These are phyloP conservation scores for Drosophila bocki DNA, from an alignment of 1,140 invertebrate genomes.

Conservation along the genomic window DNA sequence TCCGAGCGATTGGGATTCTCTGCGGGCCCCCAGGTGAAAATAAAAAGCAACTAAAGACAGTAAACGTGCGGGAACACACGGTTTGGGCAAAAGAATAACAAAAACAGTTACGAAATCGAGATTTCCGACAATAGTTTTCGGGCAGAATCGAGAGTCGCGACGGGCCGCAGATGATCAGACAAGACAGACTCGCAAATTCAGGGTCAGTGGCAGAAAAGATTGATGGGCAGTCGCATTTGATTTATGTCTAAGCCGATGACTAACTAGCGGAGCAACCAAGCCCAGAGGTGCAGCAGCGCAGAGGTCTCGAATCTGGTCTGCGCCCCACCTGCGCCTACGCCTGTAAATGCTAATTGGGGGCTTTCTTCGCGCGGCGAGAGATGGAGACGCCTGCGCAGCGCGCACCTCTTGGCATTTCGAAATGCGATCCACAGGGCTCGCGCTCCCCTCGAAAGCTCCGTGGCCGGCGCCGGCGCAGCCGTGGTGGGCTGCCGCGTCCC, in stretches of 20 bases:
- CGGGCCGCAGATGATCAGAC: slow-evolving; percentile 23
- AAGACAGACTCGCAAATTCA: slow-evolving; percentile 37
- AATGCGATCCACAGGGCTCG: slow-evolving; percentile 64
- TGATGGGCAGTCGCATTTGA: slow-evolving; percentile 41
- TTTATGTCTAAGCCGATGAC: slow-evolving; percentile 56
- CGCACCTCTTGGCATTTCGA: slow-evolving; percentile 62
- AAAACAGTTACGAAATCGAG: slow-evolving; percentile 77
- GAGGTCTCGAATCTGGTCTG: neutral
- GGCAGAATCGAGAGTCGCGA: slow-evolving; percentile 16
- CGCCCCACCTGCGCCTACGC: slow-evolving; percentile 29
- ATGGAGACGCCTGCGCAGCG: slow-evolving; percentile 36
- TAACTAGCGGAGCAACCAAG: slow-evolving; percentile 38
- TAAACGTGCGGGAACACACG: slow-evolving; percentile 37
- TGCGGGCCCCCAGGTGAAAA: slow-evolving; percentile 65
- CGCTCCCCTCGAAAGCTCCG: slow-evolving; percentile 64
- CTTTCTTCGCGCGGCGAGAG: slow-evolving; percentile 64
- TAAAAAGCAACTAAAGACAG: slow-evolving; percentile 65
- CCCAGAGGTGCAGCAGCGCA: slow-evolving; percentile 34
- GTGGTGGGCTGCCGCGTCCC: slow-evolving; percentile 18
- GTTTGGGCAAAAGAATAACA: slow-evolving; percentile 4
- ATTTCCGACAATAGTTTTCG: slow-evolving; percentile 47
- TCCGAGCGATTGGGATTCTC: slow-evolving; percentile 62
- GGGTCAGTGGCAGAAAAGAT: slow-evolving; percentile 60
- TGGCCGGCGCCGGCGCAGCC: slow-evolving; percentile 48
- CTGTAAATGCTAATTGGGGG: slow-evolving; percentile 71